phyloP scores from a whole-genome alignment of 2,113 vertebrate genomes.

The Siniperca knerii region DNA sequence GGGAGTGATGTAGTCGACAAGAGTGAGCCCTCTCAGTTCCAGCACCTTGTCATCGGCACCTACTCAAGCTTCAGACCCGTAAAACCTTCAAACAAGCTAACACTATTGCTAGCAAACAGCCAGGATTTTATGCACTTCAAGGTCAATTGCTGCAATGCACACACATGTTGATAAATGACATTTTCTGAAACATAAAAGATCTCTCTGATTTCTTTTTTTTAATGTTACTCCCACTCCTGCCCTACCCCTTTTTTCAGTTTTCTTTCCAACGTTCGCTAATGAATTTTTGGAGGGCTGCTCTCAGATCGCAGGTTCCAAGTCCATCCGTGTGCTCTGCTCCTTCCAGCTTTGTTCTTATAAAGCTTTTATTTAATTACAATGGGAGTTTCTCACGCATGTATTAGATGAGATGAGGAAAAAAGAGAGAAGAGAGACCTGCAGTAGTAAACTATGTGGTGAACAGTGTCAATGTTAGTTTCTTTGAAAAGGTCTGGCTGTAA shows the following conservation, averaged over 20 bases:
- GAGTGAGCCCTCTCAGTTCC: constrained; percentile 42
- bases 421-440: constrained; percentile 21
- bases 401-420: constrained; percentile 32
- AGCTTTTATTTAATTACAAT: constrained; percentile 76
- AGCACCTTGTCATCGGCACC: constrained; percentile 73
- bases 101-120: constrained; percentile 60
- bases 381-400: constrained; percentile 73
- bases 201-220: constrained; percentile 32
- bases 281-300: constrained; percentile 77
- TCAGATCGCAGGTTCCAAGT: constrained; percentile 68
- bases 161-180: constrained; percentile 63
- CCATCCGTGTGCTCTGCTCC: constrained; percentile 42
- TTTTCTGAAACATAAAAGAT: constrained; percentile 59
- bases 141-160: constrained; percentile 64
- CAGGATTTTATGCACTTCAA: constrained; percentile 62
- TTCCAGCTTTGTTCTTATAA: constrained; percentile 75
- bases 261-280: constrained; percentile 71
- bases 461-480: constrained; percentile 46
- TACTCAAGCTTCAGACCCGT: constrained; percentile 59
- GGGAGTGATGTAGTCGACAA: constrained; percentile 48
- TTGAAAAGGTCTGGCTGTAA: constrained; percentile 48
- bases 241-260: constrained; percentile 50
- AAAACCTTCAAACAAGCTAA: constrained; percentile 62
- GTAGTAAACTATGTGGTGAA: constrained; percentile 56
- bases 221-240: constrained; percentile 25